Evolutionary conservation across 2,113 vertebrate species (phyloP), one percentile per base, ranked within the genome.

Genomic region (Solea solea): DNA sequence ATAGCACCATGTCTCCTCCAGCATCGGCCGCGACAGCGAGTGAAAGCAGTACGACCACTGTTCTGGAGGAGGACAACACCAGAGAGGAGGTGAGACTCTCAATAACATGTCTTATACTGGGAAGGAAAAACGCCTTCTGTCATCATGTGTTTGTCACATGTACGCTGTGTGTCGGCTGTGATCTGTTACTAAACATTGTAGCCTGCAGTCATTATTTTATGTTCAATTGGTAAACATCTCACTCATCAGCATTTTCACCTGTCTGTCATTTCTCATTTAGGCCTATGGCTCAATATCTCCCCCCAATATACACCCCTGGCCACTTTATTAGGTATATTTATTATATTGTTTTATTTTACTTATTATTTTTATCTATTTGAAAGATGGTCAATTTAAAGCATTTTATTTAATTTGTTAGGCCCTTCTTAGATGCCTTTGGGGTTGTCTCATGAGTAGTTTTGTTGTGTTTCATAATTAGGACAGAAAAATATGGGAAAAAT

Each of bases 11-110:
- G 93, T 93, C 93, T 78, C 21, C 93, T 12, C 93, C 92, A 59
- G 48, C 90, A 2, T 92, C 93, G 42, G 93, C 93, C 63, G 93
- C 90, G 59, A 90, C 92, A 0, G 91, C 87, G 39, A 93, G 84
- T 62, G 91, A 93, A 42, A 92, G 85, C 90, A 93, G 87, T 49
- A 86, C 90, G 41, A 85, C 88, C 86, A 90, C 91, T 49, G 91
- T 87, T 2, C 76, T 83, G 39, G 93, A 94, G 72, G 93, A 93
- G 39, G 92, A 93, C 65, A 64, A 93, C 65, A 64, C 82, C 72
- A 90, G 93, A 75, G 93, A 94, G 78, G 93, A 94, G 93, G 93
- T 91, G 89, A 14, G 11, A 48, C 2, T 2, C 11, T 48, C 14
- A 4, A 2, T 34, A 34, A 34, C 28, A 21, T 21, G 21, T 21